phyloP scores from a whole-genome alignment of 2,113 vertebrate genomes.

The Limnothrissa miodon region DNA sequence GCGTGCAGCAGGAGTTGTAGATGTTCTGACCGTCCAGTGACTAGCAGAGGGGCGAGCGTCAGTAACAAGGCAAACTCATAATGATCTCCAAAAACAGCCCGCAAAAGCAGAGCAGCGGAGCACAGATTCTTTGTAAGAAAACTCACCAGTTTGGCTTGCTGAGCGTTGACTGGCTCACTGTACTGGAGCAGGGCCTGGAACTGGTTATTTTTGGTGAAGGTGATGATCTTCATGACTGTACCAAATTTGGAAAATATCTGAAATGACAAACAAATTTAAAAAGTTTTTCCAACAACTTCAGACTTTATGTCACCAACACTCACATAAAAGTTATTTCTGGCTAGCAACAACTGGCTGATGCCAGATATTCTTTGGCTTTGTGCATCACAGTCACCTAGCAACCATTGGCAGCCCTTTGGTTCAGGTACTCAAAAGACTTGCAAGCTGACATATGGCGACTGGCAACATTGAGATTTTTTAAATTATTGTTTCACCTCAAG shows the following conservation, averaged over 20 bases:
- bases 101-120: neutral
- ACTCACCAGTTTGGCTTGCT: conserved; percentile 96
- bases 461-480: neutral
- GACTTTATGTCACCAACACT: neutral
- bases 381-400: neutral
- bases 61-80: neutral
- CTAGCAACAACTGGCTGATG: neutral
- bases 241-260: conserved; percentile 99
- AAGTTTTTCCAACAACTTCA: too few species aligned
- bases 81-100: neutral
- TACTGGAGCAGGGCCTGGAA: conserved; percentile 98
- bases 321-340: neutral
- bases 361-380: neutral
- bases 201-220: conserved; percentile 99
- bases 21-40: conserved; percentile 98
- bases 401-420: neutral
- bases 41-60: conserved; percentile 57
- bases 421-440: neutral
- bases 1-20: conserved; percentile 97
- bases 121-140: too few species aligned
- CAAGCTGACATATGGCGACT: neutral
- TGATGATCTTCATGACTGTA: conserved; percentile 98
- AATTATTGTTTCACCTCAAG: too few species aligned
- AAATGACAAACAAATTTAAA: conserved; percentile 14
- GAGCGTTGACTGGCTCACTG: conserved; percentile 94